Conservation (phyloP, 2,888 invertebrate genomes). For the Gibbula magus region DNA sequence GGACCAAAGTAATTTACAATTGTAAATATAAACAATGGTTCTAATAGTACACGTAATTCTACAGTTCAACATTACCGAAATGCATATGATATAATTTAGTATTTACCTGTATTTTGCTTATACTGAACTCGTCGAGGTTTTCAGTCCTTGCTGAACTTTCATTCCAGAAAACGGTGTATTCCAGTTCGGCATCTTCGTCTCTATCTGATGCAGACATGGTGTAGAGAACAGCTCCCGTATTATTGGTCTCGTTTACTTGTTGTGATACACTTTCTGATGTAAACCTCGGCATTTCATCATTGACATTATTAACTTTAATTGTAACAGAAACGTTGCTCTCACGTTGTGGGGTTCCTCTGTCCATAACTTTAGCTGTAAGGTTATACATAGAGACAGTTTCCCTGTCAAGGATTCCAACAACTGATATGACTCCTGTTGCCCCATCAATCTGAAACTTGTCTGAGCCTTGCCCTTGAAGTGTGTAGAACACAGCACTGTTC, state of each 20-base stretch:
- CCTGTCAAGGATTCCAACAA: conserved; percentile 92
- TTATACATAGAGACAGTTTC: conserved; percentile 77
- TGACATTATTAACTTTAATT: conserved; percentile 91
- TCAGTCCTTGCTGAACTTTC: not conserved
- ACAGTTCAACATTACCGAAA: too few relatives aligned
- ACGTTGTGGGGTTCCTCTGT: conserved; percentile 51
- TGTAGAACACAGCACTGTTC: conserved; percentile 91
- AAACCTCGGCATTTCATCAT: conserved; percentile 90
- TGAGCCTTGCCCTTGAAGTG: conserved; percentile 90
- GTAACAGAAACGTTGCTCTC: conserved; percentile 49
- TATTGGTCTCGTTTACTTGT: conserved; percentile 28
- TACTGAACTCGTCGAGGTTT: not conserved
- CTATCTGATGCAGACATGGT: conserved; percentile 78
- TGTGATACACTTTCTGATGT: not conserved
- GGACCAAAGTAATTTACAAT: too few relatives aligned
- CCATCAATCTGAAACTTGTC: conserved; percentile 95
- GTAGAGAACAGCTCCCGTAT: conserved; percentile 76
- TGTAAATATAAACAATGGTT: too few relatives aligned
- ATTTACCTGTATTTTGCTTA: too few relatives aligned
- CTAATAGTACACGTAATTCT: too few relatives aligned
- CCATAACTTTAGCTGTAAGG: conserved; percentile 65
- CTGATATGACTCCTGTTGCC: conserved; percentile 88
- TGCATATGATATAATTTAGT: too few relatives aligned
- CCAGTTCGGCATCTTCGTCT: conserved; percentile 79
- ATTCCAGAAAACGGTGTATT: conserved; percentile 82